These are phyloP conservation scores for Argopecten irradians DNA, from an alignment of 1,140 invertebrate genomes.

Conservation along the genomic window DNA sequence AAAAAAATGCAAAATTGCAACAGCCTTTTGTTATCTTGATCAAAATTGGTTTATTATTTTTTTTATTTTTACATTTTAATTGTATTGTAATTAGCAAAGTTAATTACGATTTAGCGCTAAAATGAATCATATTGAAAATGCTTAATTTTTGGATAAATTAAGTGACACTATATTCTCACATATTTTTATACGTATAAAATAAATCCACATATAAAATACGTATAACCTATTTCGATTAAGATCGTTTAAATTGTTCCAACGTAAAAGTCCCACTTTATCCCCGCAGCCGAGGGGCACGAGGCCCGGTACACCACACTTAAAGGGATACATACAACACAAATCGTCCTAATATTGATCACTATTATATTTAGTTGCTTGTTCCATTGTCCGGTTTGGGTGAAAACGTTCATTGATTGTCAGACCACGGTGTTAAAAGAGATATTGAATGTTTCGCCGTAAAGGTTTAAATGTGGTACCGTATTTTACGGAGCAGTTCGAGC, in stretches of 20 bases:
- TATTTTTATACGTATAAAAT: not conserved
- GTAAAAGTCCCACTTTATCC: not conserved
- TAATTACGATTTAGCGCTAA: not conserved
- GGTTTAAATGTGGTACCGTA: not conserved
- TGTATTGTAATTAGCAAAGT: not conserved
- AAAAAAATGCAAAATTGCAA: not conserved
- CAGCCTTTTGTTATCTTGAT: not conserved
- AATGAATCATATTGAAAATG: not conserved
- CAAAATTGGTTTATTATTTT: not conserved
- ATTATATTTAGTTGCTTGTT: constrained; percentile 1
- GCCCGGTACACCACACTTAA: not conserved
- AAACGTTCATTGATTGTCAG: constrained; percentile 11
- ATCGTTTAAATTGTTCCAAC: not conserved
- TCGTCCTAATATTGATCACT: not conserved
- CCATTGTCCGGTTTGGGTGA: constrained; percentile 20
- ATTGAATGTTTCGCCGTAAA: not conserved
- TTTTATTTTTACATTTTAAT: not conserved
- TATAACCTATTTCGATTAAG: not conserved
- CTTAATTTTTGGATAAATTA: not conserved
- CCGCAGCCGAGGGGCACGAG: not conserved
- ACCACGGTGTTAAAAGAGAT: constrained; percentile 6
- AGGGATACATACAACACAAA: not conserved
- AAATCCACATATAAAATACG: not conserved
- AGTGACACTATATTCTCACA: not conserved
- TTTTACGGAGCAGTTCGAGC: not conserved